phyloP scores from a whole-genome alignment of 2,797 vertebrate species.

The Echiichthys vipera region DNA sequence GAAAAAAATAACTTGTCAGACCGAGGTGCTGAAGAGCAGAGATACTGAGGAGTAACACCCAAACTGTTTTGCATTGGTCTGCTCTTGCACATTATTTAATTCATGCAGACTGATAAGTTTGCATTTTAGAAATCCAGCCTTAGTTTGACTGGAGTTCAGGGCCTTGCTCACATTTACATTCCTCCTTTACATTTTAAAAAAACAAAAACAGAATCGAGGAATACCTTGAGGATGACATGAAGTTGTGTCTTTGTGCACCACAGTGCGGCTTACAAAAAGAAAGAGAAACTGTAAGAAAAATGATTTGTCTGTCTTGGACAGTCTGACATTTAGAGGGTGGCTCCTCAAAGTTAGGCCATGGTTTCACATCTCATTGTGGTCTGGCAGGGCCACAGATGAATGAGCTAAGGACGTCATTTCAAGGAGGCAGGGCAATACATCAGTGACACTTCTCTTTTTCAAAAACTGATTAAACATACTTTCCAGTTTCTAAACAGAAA shows the following conservation, averaged over 20 bases:
- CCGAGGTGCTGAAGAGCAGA: not conserved
- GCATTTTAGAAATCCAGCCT: not conserved
- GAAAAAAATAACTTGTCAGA: not conserved
- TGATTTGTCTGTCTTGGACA: not conserved
- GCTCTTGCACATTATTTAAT: not conserved
- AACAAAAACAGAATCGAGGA: not conserved
- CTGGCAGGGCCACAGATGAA: slow-evolving; percentile 9
- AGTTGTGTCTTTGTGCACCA: not conserved
- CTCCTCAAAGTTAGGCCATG: not conserved
- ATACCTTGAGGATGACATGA: no score
- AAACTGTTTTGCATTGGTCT: not conserved
- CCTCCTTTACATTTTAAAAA: not conserved
- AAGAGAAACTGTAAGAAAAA: not conserved
- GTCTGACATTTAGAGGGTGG: slow-evolving; percentile 7
- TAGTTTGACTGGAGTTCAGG: not conserved
- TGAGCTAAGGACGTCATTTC: slow-evolving; percentile 15
- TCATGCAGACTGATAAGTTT: not conserved
- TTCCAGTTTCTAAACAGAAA: not conserved
- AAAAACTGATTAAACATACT: not conserved
- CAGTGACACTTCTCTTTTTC: not conserved
- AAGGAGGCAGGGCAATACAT: not conserved
- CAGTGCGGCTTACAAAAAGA: not conserved
- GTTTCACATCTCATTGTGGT: slow-evolving; percentile 40
- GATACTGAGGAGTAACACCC: not conserved
- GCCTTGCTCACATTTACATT: not conserved